These are phyloP conservation scores for Blera fallax DNA, from an alignment of 2,888 invertebrate species.

Conservation along the genomic window DNA sequence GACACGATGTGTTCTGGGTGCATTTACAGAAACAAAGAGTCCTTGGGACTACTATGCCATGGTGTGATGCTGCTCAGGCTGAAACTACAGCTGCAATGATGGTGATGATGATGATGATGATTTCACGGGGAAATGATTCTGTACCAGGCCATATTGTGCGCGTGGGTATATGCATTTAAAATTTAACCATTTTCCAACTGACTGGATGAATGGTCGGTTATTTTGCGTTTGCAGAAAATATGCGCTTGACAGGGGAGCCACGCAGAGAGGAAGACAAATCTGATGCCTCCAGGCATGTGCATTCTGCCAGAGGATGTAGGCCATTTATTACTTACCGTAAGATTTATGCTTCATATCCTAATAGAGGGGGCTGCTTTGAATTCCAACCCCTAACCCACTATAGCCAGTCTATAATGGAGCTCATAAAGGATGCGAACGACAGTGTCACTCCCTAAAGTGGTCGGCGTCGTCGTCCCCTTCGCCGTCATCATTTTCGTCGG, in stretches of 20 bases:
- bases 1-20: neutral
- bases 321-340: slow-evolving; percentile 67
- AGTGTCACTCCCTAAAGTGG: slow-evolving; percentile 50
- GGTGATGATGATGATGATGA: slow-evolving; percentile 17
- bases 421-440: slow-evolving; percentile 61
- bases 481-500: neutral
- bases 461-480: neutral
- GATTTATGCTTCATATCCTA: slow-evolving; percentile 53
- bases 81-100: slow-evolving; percentile 3
- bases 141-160: slow-evolving; percentile 1
- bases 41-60: slow-evolving; percentile 35
- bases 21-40: slow-evolving; percentile 19
- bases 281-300: slow-evolving; percentile 44
- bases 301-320: slow-evolving; percentile 45
- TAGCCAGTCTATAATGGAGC: slow-evolving; percentile 41
- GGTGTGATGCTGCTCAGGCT: neutral
- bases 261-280: slow-evolving; percentile 27
- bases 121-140: slow-evolving; percentile 48
- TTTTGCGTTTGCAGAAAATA: slow-evolving; percentile 14
- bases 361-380: slow-evolving; percentile 1
- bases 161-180: slow-evolving; percentile 51
- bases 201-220: slow-evolving; percentile 54
- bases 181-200: slow-evolving; percentile 58
- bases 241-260: neutral
- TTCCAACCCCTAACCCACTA: neutral